A percentile compares a stretch with the other conserved stretches of the same genome.
Conservation (phyloP, 1,140 invertebrate species). For the Heliconius hewitsoni region DNA sequence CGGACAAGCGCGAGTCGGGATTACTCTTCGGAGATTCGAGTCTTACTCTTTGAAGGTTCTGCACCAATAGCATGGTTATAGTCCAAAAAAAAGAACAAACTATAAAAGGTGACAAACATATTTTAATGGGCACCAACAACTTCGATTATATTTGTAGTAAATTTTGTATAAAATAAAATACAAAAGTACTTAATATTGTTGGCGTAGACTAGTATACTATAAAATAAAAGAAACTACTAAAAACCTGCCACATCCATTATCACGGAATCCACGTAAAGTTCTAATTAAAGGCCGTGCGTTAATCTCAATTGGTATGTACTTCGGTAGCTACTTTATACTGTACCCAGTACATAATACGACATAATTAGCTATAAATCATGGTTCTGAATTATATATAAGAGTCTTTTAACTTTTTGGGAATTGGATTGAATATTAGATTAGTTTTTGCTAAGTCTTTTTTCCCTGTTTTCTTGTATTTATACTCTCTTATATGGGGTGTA, state of each 20-base stretch:
- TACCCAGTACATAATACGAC: conserved; percentile 45
- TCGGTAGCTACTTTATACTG: conserved; percentile 39
- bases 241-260: background rate
- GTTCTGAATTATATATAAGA: conserved; percentile 34
- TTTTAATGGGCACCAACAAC: too few species aligned
- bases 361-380: conserved; percentile 42
- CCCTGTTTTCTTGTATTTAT: background rate
- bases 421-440: background rate
- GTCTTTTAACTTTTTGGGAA: conserved; percentile 15
- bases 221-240: background rate
- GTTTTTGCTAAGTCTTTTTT: background rate
- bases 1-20: too few species aligned
- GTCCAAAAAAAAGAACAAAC: too few species aligned
- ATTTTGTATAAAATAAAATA: too few species aligned
- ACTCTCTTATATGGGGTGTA: too few species aligned
- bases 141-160: too few species aligned
- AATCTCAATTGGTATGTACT: conserved; percentile 57
- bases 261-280: conserved; percentile 15
- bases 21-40: too few species aligned
- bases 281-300: conserved; percentile 63
- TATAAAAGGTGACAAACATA: too few species aligned
- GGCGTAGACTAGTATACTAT: too few species aligned
- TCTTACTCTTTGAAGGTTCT: too few species aligned
- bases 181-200: too few species aligned
- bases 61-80: too few species aligned